Base-by-base conservation (phyloP, 2,888 invertebrate species). In the Nephrocerus scutellatus region DNA sequence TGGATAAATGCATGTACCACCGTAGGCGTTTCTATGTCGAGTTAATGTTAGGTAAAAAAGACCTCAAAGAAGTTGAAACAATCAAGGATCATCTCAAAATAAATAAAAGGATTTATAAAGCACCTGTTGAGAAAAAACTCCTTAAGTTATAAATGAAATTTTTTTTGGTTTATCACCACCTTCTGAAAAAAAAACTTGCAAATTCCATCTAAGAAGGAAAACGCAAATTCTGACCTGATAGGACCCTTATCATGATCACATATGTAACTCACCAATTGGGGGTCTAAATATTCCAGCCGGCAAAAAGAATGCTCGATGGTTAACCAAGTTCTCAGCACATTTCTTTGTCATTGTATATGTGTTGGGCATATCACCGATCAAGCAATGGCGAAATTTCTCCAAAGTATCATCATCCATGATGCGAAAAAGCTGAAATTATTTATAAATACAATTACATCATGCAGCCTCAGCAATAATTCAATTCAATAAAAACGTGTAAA, bases 261-360 rank as follows among this genome's bases (percentile, higher is more conserved):
- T n/a, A n/a, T n/a, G n/a, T 13, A 28, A 49, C 58, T 57, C 51
- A 68, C 68, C 67, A 42, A 69, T 68, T 30, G 69, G 68, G 26
- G 69, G 66, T 8, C 69, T 55, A 50, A 69, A 69, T 24, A 69
- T 69, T 18, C 70, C 69, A 9, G 67, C 68, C 16, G 69, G 70
- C 38, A 70, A 46, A 43, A 56, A 56, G 46, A 62, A 61, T 3
- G 66, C 66, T 9, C 59, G 58, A 53, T 68, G 68, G 50, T 68
- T 68, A 14, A 70, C 67, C 45, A 70, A 49, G 54, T 66, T 65
- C 43, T 69, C 69, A 6, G 69, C 64, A 36, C 66, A 69, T 38
- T 65, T 65, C 50, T 69, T 69, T 7, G 69, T 69, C 66, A 69
- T 66, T 2, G 69, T 69, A 24, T 69, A 69, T n/a, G 70, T 69